These are phyloP conservation scores for Harpalus rufipes DNA, from an alignment of 2,888 invertebrate species.

Conservation along the genomic window DNA sequence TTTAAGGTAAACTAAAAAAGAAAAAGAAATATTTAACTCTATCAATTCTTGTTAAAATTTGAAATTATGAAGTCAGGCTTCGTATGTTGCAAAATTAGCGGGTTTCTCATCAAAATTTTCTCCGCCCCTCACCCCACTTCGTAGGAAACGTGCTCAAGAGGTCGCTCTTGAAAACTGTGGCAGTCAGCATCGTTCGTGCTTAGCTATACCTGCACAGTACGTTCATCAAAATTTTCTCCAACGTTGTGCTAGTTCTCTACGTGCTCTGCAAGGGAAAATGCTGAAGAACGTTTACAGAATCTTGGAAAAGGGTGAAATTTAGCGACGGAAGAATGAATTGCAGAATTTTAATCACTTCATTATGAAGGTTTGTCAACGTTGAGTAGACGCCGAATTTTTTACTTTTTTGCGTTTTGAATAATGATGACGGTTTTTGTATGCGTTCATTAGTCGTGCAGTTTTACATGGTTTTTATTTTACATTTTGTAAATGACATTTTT, in stretches of 20 bases:
- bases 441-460: conserved; percentile 29
- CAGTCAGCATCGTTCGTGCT: conserved; percentile 43
- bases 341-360: conserved; percentile 65
- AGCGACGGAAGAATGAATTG: conserved; percentile 50
- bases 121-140: background rate
- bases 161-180: conserved; percentile 30
- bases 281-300: background rate
- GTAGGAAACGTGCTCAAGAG: conserved; percentile 48
- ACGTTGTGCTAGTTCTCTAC: background rate
- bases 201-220: background rate
- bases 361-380: conserved; percentile 47
- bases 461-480: conserved; percentile 3
- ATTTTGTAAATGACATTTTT: background rate
- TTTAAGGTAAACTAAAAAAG: too few species aligned
- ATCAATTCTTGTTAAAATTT: background rate
- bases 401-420: conserved; percentile 43
- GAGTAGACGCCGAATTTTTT: conserved; percentile 33
- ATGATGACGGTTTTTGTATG: conserved; percentile 24
- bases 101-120: conserved; percentile 1
- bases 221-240: background rate
- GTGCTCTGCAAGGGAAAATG: background rate
- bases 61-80: background rate
- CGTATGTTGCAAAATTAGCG: background rate
- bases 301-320: conserved; percentile 23
- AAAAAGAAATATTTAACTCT: too few species aligned